A percentile compares a stretch with the other conserved stretches of the same genome.
These are phyloP conservation scores for Himalopsyche kuldschensis DNA, from an alignment of 2,888 invertebrate species.

Conservation along the genomic window DNA sequence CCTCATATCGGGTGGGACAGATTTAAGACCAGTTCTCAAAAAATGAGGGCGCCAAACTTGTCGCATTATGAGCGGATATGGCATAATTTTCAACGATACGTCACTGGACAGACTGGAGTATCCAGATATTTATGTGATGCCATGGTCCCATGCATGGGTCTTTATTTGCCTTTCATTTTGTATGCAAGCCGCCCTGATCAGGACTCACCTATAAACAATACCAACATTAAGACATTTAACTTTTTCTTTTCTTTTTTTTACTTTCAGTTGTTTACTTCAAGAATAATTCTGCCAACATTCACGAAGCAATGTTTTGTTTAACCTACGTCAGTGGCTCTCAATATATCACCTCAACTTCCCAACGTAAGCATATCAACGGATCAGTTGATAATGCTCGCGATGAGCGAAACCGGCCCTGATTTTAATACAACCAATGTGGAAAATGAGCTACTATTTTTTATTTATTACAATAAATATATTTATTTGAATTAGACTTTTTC, in stretches of 20 bases:
- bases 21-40: too few relatives aligned
- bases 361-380: too few relatives aligned
- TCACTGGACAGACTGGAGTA: neutral
- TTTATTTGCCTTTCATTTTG: neutral
- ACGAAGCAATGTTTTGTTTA: neutral
- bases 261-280: neutral
- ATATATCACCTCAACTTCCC: neutral
- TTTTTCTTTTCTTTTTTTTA: neutral
- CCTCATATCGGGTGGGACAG: too few relatives aligned
- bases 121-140: neutral
- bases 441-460: too few relatives aligned
- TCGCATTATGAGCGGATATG: neutral
- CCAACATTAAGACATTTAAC: conserved; percentile 2
- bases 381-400: too few relatives aligned
- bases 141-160: neutral
- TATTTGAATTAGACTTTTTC: too few relatives aligned
- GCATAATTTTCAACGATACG: neutral
- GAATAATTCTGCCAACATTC: neutral
- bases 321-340: neutral
- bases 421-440: too few relatives aligned
- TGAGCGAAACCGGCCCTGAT: too few relatives aligned
- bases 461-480: too few relatives aligned
- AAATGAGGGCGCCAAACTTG: too few relatives aligned
- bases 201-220: neutral
- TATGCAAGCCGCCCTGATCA: neutral